Percentiles rank a stretch among this genome's conserved stretches.
These are phyloP conservation scores for Uria aalge DNA, from an alignment of 2,113 vertebrate species.

Conservation along the genomic window DNA sequence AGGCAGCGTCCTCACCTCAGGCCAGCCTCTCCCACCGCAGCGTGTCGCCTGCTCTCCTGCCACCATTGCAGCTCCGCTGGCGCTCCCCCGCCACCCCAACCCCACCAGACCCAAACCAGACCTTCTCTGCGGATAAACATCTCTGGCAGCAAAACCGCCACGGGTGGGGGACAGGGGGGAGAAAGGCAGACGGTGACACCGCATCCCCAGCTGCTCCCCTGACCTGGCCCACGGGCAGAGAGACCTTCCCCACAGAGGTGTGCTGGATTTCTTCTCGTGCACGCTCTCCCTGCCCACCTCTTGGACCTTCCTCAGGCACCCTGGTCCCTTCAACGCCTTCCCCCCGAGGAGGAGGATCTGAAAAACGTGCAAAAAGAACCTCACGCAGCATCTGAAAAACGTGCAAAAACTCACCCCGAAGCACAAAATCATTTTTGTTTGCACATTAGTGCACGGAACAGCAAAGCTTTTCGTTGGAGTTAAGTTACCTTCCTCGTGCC, in stretches of 20 bases:
- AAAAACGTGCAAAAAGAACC: background rate
- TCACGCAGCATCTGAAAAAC: background rate
- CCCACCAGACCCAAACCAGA: background rate
- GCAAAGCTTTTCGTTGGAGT: accelerated
- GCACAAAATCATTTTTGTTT: background rate
- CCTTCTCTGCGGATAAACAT: accelerated
- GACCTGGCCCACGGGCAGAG: background rate
- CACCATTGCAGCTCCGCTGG: background rate
- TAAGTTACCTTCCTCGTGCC: background rate
- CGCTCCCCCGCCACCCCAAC: background rate
- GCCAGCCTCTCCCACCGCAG: background rate
- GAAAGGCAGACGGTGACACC: background rate
- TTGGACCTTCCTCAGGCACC: background rate
- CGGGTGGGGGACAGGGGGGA: background rate
- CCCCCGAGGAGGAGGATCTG: background rate
- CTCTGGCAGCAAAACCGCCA: background rate
- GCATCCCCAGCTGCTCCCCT: background rate
- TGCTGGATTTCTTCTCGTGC: background rate
- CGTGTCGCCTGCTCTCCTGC: background rate
- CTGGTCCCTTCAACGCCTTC: accelerated
- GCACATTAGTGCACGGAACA: accelerated
- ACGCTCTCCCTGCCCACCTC: background rate
- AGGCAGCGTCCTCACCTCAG: background rate
- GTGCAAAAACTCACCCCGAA: background rate
- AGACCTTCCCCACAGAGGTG: background rate